Conservation (phyloP, 2,888 invertebrate species). For the Melieria picta region DNA sequence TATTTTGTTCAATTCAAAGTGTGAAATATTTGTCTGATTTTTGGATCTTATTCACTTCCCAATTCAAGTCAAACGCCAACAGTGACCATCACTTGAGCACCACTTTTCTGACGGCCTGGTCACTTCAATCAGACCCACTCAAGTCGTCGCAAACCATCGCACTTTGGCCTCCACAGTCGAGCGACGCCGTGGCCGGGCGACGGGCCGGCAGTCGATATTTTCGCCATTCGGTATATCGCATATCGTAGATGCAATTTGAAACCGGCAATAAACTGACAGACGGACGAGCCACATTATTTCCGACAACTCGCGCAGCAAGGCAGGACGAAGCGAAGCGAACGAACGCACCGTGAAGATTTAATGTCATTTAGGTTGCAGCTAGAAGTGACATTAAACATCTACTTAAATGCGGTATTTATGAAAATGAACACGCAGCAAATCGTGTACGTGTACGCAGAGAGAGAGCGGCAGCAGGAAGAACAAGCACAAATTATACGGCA, state of each 20-base stretch:
- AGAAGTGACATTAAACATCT: constrained; percentile 26
- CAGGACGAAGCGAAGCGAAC: background rate
- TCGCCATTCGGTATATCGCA: constrained; percentile 25
- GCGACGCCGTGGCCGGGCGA: background rate
- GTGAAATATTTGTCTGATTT: no score
- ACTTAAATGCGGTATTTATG: constrained; percentile 54
- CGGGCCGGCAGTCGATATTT: background rate
- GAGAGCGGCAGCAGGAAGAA: constrained; percentile 1
- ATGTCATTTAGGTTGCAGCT: constrained; percentile 22
- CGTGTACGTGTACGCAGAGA: background rate
- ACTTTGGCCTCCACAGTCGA: no score
- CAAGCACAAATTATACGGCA: no score
- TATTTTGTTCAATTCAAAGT: no score
- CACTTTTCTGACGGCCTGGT: no score
- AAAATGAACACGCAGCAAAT: constrained; percentile 52
- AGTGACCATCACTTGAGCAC: no score
- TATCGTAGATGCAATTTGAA: constrained; percentile 41
- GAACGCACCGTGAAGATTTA: background rate
- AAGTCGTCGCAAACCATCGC: no score
- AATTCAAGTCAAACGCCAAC: no score
- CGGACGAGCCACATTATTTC: constrained; percentile 28
- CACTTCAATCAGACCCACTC: no score
- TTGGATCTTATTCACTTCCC: no score
- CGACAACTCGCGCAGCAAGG: background rate
- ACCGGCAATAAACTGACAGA: constrained; percentile 44